Percentiles rank a stretch among this genome's conserved stretches.
These are phyloP conservation scores for Ophonus ardosiacus DNA, from an alignment of 2,888 invertebrate genomes.

Conservation along the genomic window DNA sequence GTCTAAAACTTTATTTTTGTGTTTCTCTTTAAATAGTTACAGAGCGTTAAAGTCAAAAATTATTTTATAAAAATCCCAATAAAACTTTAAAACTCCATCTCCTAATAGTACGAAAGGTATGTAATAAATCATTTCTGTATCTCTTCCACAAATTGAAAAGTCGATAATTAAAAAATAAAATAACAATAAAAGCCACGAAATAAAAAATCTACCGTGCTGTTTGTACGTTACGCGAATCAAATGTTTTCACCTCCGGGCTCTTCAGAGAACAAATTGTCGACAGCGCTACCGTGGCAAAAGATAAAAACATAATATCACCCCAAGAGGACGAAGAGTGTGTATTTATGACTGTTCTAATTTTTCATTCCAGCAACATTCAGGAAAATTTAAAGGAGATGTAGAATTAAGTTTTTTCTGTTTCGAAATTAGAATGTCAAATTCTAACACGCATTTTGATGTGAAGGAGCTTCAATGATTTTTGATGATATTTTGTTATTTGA, in stretches of 20 bases:
- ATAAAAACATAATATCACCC: not conserved
- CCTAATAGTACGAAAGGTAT: not conserved
- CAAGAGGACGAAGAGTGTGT: not conserved
- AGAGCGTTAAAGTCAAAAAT: too few relatives aligned
- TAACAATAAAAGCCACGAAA: slow-evolving; percentile 23
- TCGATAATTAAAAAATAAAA: slow-evolving; percentile 44
- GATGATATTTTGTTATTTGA: too few relatives aligned
- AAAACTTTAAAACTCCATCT: not conserved
- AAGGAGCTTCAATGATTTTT: too few relatives aligned
- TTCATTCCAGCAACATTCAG: not conserved
- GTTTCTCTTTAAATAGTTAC: too few relatives aligned
- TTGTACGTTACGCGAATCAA: slow-evolving; percentile 5
- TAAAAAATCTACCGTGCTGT: slow-evolving; percentile 1
- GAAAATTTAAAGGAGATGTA: not conserved
- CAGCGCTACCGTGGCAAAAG: not conserved
- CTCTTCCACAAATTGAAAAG: slow-evolving; percentile 1
- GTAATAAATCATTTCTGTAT: not conserved
- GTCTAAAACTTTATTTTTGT: too few relatives aligned
- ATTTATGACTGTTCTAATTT: not conserved
- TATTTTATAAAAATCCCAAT: not conserved
- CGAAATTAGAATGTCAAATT: too few relatives aligned
- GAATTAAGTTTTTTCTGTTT: too few relatives aligned
- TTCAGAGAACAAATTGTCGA: slow-evolving; percentile 30
- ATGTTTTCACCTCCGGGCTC: slow-evolving; percentile 28
- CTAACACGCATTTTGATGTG: too few relatives aligned